Percentiles rank a stretch among this genome's conserved stretches.
Conservation (phyloP, 2,888 invertebrate species). For the Limnephilus lunatus region DNA sequence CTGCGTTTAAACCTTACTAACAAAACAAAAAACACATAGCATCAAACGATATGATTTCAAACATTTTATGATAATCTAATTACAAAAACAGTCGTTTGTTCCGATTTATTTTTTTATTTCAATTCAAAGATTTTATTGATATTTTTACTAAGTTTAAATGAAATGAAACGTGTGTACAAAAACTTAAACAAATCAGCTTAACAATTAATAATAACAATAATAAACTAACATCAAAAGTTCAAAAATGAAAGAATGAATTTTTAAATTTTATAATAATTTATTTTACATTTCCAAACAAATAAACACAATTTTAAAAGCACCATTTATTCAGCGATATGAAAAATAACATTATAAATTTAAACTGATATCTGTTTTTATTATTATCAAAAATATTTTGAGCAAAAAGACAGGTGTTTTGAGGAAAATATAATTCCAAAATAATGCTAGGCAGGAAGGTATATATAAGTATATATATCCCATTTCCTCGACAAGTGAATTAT, state of each 20-base stretch:
- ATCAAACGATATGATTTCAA: background rate
- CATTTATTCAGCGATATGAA: conserved; percentile 56
- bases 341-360: conserved; percentile 1
- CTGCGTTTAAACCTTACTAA: background rate
- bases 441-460: conserved; percentile 17
- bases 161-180: background rate
- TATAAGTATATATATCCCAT: no score
- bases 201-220: background rate
- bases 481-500: conserved; percentile 33
- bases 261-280: background rate
- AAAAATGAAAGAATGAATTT: background rate
- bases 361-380: conserved; percentile 4
- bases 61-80: background rate
- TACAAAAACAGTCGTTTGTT: background rate
- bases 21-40: background rate
- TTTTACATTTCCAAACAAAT: conserved; percentile 37
- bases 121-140: background rate
- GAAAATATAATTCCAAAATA: conserved; percentile 42
- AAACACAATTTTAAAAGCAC: conserved; percentile 40
- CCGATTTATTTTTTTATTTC: background rate
- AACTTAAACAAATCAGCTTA: background rate
- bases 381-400: conserved; percentile 63
- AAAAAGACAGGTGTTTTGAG: conserved; percentile 65
- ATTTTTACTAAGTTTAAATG: background rate
- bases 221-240: background rate